Percentiles rank a stretch among this genome's conserved stretches.
phyloP scores from a whole-genome alignment of 2,797 vertebrate genomes.

The Arrhamphus sclerolepis region DNA sequence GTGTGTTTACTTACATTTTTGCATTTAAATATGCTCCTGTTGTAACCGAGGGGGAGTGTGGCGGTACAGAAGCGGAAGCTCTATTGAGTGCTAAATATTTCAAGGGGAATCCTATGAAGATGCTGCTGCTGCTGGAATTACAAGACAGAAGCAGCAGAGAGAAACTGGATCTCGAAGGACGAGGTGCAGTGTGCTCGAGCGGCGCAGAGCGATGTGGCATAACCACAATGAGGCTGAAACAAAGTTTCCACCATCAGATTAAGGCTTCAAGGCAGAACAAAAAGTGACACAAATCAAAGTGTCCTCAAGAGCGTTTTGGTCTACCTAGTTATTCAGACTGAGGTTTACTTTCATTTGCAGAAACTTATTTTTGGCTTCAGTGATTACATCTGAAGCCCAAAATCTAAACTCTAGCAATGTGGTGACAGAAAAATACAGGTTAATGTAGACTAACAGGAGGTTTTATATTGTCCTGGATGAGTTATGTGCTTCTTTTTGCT shows the following conservation, averaged over 20 bases:
- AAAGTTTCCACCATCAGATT: constrained; percentile 22
- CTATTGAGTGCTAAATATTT: constrained; percentile 57
- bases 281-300: constrained; percentile 8
- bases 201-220: constrained; percentile 10
- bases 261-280: neutral
- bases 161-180: too few species aligned
- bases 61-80: constrained; percentile 20
- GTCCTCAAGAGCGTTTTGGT: constrained; percentile 5
- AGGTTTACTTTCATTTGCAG: too few species aligned
- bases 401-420: too few species aligned
- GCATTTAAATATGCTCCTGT: constrained; percentile 23
- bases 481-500: too few species aligned
- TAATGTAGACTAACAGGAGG: too few species aligned
- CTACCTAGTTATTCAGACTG: too few species aligned
- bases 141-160: constrained; percentile 35
- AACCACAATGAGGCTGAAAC: constrained; percentile 13
- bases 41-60: constrained; percentile 31
- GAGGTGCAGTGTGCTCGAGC: constrained; percentile 15
- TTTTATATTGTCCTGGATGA: too few species aligned
- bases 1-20: constrained; percentile 25
- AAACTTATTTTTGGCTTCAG: too few species aligned
- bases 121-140: constrained; percentile 24
- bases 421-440: too few species aligned
- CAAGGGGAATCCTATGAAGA: constrained; percentile 42
- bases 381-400: too few species aligned